Evolutionary conservation across 2,113 vertebrate species (phyloP), one percentile per base, ranked within the genome.

Genomic region (Bujurquina vittata): DNA sequence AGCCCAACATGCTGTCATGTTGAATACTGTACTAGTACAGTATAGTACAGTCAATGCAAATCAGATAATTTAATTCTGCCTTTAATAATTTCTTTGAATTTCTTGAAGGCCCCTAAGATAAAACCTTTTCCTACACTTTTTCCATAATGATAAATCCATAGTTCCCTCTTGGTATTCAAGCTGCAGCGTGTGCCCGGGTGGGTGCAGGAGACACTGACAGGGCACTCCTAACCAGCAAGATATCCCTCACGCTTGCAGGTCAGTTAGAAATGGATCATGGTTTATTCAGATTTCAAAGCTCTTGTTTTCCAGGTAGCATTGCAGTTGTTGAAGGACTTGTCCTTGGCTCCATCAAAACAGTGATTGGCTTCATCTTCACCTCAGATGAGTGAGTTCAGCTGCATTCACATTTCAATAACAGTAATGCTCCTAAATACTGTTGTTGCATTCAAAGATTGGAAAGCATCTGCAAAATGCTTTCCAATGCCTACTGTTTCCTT

Each of bases 331-430:
- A 96, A 83, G 92, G 96, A 59, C 3, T 90, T 0, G 69, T 97
- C 4, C 87, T 98, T 17, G 94, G 81, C 5, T 89, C 92, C 5
- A 60, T 96, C 1, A 98, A 96, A 94, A 73, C 95, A 0, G 91
- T 96, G 59, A 94, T 97, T 40, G 96, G 95, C 76, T 96, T 91
- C 84, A 91, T 97, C 40, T 98, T 98, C 81, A 98, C 96, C 60
- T 94, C 87, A 18, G 97, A 98, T 91, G 92, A 87, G 97, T 98
- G 91, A 90, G 97, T 23, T 17, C 20, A 35, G 56, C 15, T 52
- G 9, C 22, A 56, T 4, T n/a, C 55, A 10, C 26, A 33, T 40
- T 29, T 43, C 15, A 61, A 33, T 59, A 40, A 35, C 23, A 54
- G 22, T 57, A 31, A 59, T 54, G 31, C 7, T 54, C 6, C 2